These are phyloP conservation scores for Steinernema carpocapsae DNA, from an alignment of 2,888 invertebrate species.

Conservation along the genomic window DNA sequence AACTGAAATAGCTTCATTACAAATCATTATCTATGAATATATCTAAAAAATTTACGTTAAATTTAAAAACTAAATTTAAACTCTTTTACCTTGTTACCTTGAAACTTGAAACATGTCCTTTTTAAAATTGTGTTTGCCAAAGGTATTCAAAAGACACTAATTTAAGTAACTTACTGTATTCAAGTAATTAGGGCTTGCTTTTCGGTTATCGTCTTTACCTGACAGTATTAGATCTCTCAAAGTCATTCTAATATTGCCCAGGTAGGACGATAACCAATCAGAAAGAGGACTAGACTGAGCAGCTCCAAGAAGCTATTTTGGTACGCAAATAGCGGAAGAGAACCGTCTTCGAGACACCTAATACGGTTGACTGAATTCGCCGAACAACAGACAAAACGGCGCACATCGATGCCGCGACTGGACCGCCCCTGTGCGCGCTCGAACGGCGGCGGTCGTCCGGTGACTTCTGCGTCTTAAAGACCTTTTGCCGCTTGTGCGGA, in stretches of 20 bases:
- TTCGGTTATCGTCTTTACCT: conserved; percentile 22
- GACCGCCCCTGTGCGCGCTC: conserved; percentile 23
- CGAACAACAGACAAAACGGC: neutral
- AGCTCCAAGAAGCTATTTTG: neutral
- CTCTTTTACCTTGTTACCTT: no score
- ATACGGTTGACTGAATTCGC: conserved; percentile 21
- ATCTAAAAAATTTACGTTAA: no score
- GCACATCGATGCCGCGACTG: neutral
- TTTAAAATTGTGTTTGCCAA: no score
- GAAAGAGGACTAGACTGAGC: neutral
- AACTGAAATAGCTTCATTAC: no score
- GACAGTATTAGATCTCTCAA: conserved; percentile 11
- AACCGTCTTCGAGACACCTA: conserved; percentile 2
- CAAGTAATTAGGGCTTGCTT: neutral
- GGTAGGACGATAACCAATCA: conserved; percentile 15
- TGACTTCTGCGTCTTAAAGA: neutral
- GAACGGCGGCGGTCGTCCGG: neutral
- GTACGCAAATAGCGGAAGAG: no score
- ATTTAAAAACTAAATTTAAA: no score
- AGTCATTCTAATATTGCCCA: conserved; percentile 9
- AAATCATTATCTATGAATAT: no score
- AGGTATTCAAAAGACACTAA: no score
- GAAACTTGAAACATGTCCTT: no score
- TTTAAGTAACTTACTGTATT: no score
- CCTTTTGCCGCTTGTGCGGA: conserved; percentile 21